Evolutionary conservation across 2,888 invertebrate species (phyloP), one percentile per base, ranked within the genome.

Genomic region (Helicoverpa assulta): DNA sequence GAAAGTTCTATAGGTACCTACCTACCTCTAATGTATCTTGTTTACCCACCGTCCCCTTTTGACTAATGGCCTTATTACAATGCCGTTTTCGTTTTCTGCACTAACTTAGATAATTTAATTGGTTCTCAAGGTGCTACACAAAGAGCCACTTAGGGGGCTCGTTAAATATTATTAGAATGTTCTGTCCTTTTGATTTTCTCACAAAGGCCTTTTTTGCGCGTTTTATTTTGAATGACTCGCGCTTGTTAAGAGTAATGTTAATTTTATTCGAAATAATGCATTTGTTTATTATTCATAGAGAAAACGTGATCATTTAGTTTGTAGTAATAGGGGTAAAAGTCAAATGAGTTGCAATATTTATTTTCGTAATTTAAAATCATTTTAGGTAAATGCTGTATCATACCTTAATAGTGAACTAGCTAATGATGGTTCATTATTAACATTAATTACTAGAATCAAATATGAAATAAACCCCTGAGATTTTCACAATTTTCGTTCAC

Each of bases 11-110:
- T 52, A 62, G 40, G 8, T 12, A 16, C n/a, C 10, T 3, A n/a
- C n/a, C n/a, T n/a, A n/a, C n/a, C n/a, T n/a, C n/a, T n/a, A n/a
- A 0, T 43, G 18, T 68, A 26, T 26, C 26, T 26, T 74, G 76
- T 75, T 75, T 69, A 64, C 53, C n/a, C n/a, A 57, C 60, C 56
- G 40, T 18, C 52, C 56, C 60, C 18, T 66, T 26, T 26, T 33
- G 26, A 21, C 52, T 73, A 67, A 73, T 73, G 56, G 73, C 53
- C 47, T 66, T 53, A 53, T 61, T 73, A 60, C 55, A 59, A 65
- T 52, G 43, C 72, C 14, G 43, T 51, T 19, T 59, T 43, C 37
- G 58, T 73, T 73, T 73, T 52, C 61, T 43, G 21, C n/a, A 37
- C 7, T 18, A 37, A 54, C 12, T 70, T 71, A 37, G 33, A 18